Base-by-base conservation (phyloP, 2,797 vertebrate species). In the Rhodeus uyekii region DNA sequence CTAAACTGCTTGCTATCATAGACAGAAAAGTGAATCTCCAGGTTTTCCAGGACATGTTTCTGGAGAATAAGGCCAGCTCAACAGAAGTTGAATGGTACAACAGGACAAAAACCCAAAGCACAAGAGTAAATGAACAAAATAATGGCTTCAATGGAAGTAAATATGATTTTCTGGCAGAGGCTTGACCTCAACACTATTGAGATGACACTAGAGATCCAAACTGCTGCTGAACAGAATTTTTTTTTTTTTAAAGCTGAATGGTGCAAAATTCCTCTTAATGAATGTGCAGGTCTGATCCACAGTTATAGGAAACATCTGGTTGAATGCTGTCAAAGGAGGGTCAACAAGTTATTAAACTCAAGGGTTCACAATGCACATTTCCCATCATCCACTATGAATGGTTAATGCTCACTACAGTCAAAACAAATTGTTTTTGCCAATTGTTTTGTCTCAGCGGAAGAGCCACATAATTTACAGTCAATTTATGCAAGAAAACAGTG, bases 301-400 rank as follows among this genome's bases (percentile, higher is more conserved):
- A 72, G 14, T 72, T 34, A 13, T 8, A 72, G 29, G 19, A 14
- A 72, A 72, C 0, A 0, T 36, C 22, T 53, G 0, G 32, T 53
- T 22, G 22, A 55, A 36, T 55, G 2, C 48, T 55, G 48, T 8
- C 32, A 74, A 18, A 24, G 50, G 13, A 73, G 22, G 71, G 32
- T 24, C 34, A 74, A 53, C 48, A 38, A 53, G 48, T 73, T 73
- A 38, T 72, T 73, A 73, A n/a, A 73, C 46, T 73, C 46, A 53
- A 73, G 29, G 8, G 27, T 48, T 71, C 16, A 19, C 27, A 46
- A 12, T 22, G n/a, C 22, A 32, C 44, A 22, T 36, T 9, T 53
- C 14, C 29, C 18, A 48, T 34, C 18, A 34, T 34, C 29, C 1
- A 1, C 44, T 71, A 13, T 44, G 7, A 71, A 32, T 22, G 27